Percentiles rank a stretch among this genome's conserved stretches.
phyloP scores from a whole-genome alignment of 2,888 invertebrate genomes.

The Cheilosia pagana region DNA sequence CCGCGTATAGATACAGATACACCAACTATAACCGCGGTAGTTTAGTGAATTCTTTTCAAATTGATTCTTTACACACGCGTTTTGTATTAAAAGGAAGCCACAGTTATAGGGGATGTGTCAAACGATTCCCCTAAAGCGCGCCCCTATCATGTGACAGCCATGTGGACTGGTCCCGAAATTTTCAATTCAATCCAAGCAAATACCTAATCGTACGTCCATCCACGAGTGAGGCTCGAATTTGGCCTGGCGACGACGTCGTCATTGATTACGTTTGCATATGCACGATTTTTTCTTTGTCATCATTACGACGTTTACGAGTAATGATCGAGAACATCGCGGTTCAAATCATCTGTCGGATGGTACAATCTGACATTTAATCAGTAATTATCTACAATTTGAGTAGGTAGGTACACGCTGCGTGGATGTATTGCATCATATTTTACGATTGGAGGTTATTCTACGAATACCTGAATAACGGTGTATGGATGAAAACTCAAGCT shows the following conservation, averaged over 20 bases:
- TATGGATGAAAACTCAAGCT: neutral
- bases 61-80: constrained; percentile 51
- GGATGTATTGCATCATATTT: neutral
- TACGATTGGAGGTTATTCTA: neutral
- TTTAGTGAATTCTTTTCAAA: constrained; percentile 42
- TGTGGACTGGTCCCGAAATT: constrained; percentile 13
- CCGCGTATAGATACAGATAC: too few relatives aligned
- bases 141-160: constrained; percentile 37
- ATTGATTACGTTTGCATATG: constrained; percentile 3
- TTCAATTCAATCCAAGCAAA: constrained; percentile 4
- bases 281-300: neutral
- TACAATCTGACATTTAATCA: neutral
- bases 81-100: constrained; percentile 18
- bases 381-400: neutral
- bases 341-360: neutral
- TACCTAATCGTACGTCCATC: neutral
- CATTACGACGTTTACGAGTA: neutral
- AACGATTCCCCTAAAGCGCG: neutral
- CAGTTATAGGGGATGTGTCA: constrained; percentile 14
- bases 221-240: neutral
- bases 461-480: neutral
- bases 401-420: neutral
- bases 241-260: neutral
- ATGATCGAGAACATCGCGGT: neutral
- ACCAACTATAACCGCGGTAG: constrained; percentile 3